These are phyloP conservation scores for Gymnosoma rotundatum DNA, from an alignment of 2,888 invertebrate genomes.

Conservation along the genomic window DNA sequence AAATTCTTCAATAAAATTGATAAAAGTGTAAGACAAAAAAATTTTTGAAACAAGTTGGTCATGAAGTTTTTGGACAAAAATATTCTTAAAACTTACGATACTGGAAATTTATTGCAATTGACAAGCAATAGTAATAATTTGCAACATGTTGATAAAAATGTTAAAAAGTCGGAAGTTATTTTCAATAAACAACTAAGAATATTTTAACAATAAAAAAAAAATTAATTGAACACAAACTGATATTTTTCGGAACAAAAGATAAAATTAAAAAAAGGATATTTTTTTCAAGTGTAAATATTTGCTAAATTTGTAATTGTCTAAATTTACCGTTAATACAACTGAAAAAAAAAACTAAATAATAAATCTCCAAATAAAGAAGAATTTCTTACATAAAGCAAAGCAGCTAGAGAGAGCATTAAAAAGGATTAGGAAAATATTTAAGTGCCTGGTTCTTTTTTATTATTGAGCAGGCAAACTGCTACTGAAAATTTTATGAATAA, in stretches of 20 bases:
- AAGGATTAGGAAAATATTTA: slow-evolving; percentile 41
- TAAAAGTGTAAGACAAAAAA: slow-evolving; percentile 20
- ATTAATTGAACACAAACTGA: slow-evolving; percentile 35
- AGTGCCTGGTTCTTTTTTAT: neutral
- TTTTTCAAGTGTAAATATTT: slow-evolving; percentile 35
- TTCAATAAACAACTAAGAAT: slow-evolving; percentile 51
- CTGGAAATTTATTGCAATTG: slow-evolving; percentile 39
- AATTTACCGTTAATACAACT: slow-evolving; percentile 39
- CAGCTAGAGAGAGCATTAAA: slow-evolving; percentile 9
- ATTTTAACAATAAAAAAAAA: slow-evolving; percentile 45
- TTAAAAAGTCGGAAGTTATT: slow-evolving; percentile 37
- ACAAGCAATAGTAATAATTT: slow-evolving; percentile 44
- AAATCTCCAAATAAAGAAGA: slow-evolving; percentile 4
- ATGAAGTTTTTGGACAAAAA: slow-evolving; percentile 48
- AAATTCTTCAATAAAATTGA: slow-evolving; percentile 1
- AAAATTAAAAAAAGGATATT: neutral
- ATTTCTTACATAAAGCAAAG: slow-evolving; percentile 9
- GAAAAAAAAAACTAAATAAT: slow-evolving; percentile 18
- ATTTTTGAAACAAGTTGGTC: slow-evolving; percentile 34
- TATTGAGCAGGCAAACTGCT: neutral
- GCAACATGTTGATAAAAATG: slow-evolving; percentile 27
- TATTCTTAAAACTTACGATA: slow-evolving; percentile 17
- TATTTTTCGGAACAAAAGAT: neutral
- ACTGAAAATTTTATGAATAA: neutral
- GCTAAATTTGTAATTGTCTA: neutral